Evolutionary conservation across 2,113 vertebrate species (phyloP), one percentile per base, ranked within the genome.

Genomic region (Oncorhynchus tshawytscha): DNA sequence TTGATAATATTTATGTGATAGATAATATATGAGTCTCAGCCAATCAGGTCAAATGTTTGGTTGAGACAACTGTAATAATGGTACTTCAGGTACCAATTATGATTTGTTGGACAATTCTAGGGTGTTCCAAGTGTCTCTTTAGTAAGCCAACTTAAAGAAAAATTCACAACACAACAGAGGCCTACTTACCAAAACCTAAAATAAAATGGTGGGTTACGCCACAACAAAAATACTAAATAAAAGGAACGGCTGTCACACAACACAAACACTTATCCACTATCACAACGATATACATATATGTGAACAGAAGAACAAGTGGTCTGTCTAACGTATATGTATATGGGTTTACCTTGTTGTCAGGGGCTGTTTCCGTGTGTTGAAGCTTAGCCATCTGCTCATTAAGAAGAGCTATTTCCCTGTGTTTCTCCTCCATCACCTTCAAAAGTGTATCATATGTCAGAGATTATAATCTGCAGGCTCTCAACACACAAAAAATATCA

Each of bases 371-470:
- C 90, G 93, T 92, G 54, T 95, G 95, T 77, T 96, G 95, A 69
- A 95, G 92, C 84, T 95, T 95, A 93, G 82, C 80, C 89, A 97
- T 93, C 88, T 98, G 93, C 51, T 97, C 94, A 90, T 94, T 96
- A 86, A 98, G 95, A 70, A 84, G 88, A 71, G 91, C 84, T 91
- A 98, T 96, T 92, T 97, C 94, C 80, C 91, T 90, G 82, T 98
- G 96, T 90, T 96, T 98, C 88, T 96, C 92, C 83, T 95, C 92
- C 92, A 98, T 93, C 81, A 96, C 92, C 90, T 94, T 94, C 84
- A 87, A n/a, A 94, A 94, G 88, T 94, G 95, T 54, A 54, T 54
- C 15, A 54, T 54, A 54, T 54, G 51, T 54, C 51, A 87, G 89
- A 95, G 84, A 95, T 91, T 77, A 95, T 90, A 82, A 92, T 78